These are phyloP conservation scores for Tetheella fluctuosa DNA, from an alignment of 2,888 invertebrate species.

Conservation along the genomic window DNA sequence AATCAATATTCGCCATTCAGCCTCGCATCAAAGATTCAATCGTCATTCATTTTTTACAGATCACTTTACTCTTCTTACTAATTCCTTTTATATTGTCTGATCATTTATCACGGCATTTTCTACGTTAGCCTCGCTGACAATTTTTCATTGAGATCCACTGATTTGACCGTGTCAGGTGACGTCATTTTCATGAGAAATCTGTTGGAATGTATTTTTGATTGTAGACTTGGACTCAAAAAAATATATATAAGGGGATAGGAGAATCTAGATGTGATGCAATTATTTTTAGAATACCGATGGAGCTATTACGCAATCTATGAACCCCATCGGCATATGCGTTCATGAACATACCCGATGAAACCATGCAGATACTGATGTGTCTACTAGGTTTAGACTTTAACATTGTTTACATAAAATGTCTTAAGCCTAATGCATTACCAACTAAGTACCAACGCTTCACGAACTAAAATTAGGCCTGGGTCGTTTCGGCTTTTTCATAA, in stretches of 20 bases:
- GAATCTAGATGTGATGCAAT: too few species aligned
- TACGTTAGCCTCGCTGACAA: slow-evolving; percentile 51
- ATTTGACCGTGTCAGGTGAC: slow-evolving; percentile 50
- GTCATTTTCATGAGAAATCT: slow-evolving; percentile 30
- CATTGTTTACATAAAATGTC: too few species aligned
- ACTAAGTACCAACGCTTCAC: not conserved
- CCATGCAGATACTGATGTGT: too few species aligned
- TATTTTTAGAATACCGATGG: too few species aligned
- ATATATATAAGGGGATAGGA: too few species aligned
- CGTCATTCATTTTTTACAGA: not conserved
- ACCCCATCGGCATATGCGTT: too few species aligned
- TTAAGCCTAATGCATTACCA: not conserved
- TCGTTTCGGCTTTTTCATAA: too few species aligned
- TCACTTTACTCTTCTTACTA: slow-evolving; percentile 33
- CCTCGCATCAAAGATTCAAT: slow-evolving; percentile 6
- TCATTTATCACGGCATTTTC: slow-evolving; percentile 55
- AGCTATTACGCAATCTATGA: too few species aligned
- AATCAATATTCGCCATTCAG: slow-evolving; percentile 17
- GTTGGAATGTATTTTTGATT: not conserved
- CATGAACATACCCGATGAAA: too few species aligned
- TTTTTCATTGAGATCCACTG: slow-evolving; percentile 71
- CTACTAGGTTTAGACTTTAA: too few species aligned
- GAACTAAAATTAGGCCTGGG: too few species aligned
- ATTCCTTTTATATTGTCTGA: slow-evolving; percentile 45
- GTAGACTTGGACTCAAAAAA: too few species aligned